These are phyloP conservation scores for Drosophila bifasciata DNA, from an alignment of 1,140 invertebrate species.

Conservation along the genomic window DNA sequence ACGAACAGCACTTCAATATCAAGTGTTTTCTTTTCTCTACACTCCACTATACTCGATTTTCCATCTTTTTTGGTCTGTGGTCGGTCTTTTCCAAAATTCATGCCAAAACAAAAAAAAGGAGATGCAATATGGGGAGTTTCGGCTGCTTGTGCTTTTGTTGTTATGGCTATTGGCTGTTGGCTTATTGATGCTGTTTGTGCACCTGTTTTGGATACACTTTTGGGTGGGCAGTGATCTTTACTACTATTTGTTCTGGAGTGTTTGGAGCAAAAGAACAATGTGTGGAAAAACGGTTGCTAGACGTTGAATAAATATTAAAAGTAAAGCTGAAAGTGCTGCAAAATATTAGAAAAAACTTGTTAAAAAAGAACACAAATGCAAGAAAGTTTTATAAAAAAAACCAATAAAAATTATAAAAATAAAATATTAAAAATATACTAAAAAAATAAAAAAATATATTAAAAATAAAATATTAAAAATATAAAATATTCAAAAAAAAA, in stretches of 20 bases:
- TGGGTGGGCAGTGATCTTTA: not conserved
- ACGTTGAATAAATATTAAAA: too few species aligned
- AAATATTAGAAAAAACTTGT: too few species aligned
- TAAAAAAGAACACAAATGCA: too few species aligned
- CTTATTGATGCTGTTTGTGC: constrained; percentile 11
- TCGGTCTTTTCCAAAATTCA: constrained; percentile 19
- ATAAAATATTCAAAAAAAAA: too few species aligned
- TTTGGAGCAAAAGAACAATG: too few species aligned
- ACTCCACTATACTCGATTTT: constrained; percentile 10
- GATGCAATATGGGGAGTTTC: not conserved
- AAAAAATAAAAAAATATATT: too few species aligned
- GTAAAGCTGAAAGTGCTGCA: too few species aligned
- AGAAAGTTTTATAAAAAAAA: too few species aligned
- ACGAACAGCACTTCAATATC: constrained; percentile 44
- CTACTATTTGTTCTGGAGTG: not conserved
- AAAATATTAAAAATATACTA: too few species aligned
- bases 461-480: too few species aligned
- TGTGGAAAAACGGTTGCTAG: too few species aligned
- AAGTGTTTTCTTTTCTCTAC: constrained; percentile 50
- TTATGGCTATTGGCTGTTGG: constrained; percentile 11
- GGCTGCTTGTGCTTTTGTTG: constrained; percentile 9
- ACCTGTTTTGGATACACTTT: constrained; percentile 16
- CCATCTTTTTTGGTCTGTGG: not conserved
- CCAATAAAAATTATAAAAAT: too few species aligned
- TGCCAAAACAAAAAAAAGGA: not conserved